phyloP scores from a whole-genome alignment of 1,140 invertebrate genomes.

The Helicoverpa zea region DNA sequence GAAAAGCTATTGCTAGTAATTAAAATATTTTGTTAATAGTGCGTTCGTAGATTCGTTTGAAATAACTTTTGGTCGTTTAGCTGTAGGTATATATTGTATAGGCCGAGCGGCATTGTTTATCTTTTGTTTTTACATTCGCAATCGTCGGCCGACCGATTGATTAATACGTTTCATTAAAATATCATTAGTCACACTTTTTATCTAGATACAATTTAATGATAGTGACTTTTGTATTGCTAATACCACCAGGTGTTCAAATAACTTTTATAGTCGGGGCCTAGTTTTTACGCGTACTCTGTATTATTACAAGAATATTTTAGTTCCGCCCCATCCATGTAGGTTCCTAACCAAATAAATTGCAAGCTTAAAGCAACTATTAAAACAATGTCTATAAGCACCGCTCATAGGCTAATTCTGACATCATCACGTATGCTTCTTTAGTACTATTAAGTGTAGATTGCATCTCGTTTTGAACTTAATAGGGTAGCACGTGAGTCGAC shows the following conservation, averaged over 20 bases:
- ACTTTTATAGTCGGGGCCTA: slow-evolving; percentile 15
- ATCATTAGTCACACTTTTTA: slow-evolving; percentile 46
- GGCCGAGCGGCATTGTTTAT: slow-evolving; percentile 38
- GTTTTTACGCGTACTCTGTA: slow-evolving; percentile 16
- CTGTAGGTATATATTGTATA: background rate
- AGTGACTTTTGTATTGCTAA: slow-evolving; percentile 32
- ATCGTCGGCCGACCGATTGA: slow-evolving; percentile 19
- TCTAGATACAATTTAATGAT: slow-evolving; percentile 42
- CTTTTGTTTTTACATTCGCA: slow-evolving; percentile 42
- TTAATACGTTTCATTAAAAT: slow-evolving; percentile 49
- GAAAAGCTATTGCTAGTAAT: slow-evolving; percentile 15
- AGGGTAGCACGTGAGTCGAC: slow-evolving; percentile 32
- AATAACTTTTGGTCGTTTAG: slow-evolving; percentile 41
- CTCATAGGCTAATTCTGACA: slow-evolving; percentile 19
- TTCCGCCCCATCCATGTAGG: slow-evolving; percentile 10
- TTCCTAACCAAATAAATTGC: background rate
- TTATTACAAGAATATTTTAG: background rate
- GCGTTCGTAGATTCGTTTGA: slow-evolving; percentile 27
- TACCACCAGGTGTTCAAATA: slow-evolving; percentile 38
- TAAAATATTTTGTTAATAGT: slow-evolving; percentile 14
- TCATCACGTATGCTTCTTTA: slow-evolving; percentile 13
- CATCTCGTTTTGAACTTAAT: slow-evolving; percentile 44
- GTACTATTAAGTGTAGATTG: slow-evolving; percentile 22
- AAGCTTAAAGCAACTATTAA: background rate
- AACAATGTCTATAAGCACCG: slow-evolving; percentile 13